Evolutionary conservation across 2,797 vertebrate species (phyloP), one percentile per base, ranked within the genome.

Genomic region (Falco novaeseelandiae): DNA sequence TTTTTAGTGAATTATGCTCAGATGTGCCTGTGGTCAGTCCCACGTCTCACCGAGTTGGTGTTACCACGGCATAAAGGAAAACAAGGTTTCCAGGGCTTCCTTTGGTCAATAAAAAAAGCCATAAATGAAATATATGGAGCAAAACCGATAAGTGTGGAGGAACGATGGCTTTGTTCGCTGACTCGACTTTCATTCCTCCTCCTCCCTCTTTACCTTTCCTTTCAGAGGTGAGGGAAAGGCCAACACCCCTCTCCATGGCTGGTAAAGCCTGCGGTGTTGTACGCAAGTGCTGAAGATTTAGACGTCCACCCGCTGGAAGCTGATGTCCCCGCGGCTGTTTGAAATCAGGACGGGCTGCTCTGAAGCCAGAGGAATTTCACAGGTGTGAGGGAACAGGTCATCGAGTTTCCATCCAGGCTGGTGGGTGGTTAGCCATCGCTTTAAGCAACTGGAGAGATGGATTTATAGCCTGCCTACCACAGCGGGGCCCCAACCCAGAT

Each of bases 11-110:
- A 87, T 87, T 85, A 87, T 69, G 94, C 89, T 95, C 94, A 93
- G 94, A 92, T 92, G 82, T 92, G 73, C 92, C 89, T 93, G 92
- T 92, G 94, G 92, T 92, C 94, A 95, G 82, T 76, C 85, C 92
- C 73, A 61, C 16, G 44, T 80, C 89, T 91, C 82, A 79, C 82
- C 4, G 27, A 55, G 36, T 20, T 44, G 62, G 77, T 61, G 85
- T 76, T 95, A 74, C 85, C 63, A 34, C 12, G 16, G 82, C 69
- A 54, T 42, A 83, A 89, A 91, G 82, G 89, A 76, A 95, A 95
- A 89, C 48, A 72, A 92, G 78, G 78, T 83, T 91, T 71, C 85
- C 89, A 89, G 73, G 67, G 89, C 82, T 95, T 93, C 92, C 89
- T 89, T 62, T 67, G 85, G 78, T 87, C 86, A 80, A 92, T 66